Evolutionary conservation across 2,797 vertebrate species (phyloP).

Genomic region (Gambelia wislizenii): DNA sequence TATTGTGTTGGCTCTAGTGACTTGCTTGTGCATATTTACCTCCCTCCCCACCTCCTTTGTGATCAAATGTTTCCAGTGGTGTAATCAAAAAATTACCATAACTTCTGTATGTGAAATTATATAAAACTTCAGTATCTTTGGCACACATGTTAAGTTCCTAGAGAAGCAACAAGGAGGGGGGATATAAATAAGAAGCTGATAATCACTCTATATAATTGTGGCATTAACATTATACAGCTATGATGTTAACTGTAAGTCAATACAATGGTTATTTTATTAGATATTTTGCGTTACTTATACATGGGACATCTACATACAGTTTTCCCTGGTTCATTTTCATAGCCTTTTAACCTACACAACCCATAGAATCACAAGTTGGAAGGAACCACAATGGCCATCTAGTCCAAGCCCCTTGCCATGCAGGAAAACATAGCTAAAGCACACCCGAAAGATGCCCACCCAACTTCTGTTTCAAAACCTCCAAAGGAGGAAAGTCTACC

Average conservation of each 20-base stretch:
- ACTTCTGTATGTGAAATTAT: neutral
- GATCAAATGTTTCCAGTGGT: too few relatives aligned
- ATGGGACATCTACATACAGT: neutral
- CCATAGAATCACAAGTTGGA: neutral
- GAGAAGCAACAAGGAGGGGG: neutral
- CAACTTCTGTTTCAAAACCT: too few relatives aligned
- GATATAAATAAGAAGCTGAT: neutral
- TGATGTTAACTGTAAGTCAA: neutral
- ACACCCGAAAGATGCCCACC: too few relatives aligned
- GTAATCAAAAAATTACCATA: neutral
- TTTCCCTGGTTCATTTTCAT: neutral
- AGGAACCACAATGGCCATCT: too few relatives aligned
- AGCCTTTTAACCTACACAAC: neutral
- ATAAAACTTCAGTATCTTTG: neutral
- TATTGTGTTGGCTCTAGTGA: neutral
- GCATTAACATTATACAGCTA: neutral
- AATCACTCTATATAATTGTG: neutral
- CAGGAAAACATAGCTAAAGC: too few relatives aligned
- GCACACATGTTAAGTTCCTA: neutral
- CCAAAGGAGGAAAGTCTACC: too few relatives aligned
- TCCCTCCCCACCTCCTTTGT: neutral
- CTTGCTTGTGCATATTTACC: neutral
- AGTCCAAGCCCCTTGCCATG: too few relatives aligned
- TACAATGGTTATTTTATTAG: neutral
- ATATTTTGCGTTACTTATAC: neutral